Percentiles rank a stretch among this genome's conserved stretches.
Evolutionary conservation across 2,113 vertebrate genomes (phyloP).

Genomic region (Marmota monax): DNA sequence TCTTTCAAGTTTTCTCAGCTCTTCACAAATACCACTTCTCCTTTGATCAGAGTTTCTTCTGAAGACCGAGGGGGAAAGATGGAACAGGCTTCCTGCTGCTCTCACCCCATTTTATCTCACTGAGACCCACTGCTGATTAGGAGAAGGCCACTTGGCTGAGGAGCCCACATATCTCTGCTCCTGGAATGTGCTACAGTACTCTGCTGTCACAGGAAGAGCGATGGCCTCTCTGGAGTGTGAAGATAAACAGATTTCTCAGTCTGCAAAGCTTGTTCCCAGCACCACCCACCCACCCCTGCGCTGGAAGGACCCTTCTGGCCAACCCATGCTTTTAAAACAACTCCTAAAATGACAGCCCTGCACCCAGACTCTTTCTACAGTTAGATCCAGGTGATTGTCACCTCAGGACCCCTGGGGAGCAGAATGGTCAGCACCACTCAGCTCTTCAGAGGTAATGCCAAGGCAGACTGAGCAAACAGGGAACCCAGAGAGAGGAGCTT

Average conservation of each 20-base stretch:
- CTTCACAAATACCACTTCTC: constrained; percentile 75
- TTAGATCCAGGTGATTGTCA: background rate
- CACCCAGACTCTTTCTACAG: constrained; percentile 7
- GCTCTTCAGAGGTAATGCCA: constrained; percentile 51
- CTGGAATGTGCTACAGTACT: constrained; percentile 79
- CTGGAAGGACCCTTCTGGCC: constrained; percentile 59
- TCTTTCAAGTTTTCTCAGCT: constrained; percentile 80
- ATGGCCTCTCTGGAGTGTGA: constrained; percentile 86
- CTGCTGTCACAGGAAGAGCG: constrained; percentile 83
- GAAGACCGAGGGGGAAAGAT: constrained; percentile 80
- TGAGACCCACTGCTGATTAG: constrained; percentile 82
- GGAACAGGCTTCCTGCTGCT: constrained; percentile 85
- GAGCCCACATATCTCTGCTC: constrained; percentile 66
- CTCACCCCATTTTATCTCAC: constrained; percentile 84
- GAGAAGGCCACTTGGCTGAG: constrained; percentile 84
- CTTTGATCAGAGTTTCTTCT: constrained; percentile 85
- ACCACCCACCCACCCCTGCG: constrained; percentile 79
- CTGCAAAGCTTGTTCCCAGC: constrained; percentile 83
- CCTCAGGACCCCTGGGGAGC: background rate
- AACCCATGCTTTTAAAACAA: constrained; percentile 55
- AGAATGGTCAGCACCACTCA: background rate
- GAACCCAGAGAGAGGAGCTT: constrained; percentile 8
- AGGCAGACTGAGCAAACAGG: background rate
- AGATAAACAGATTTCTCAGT: constrained; percentile 88
- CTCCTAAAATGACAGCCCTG: background rate